Conservation (phyloP, 1,140 invertebrate species). For the Trissolcus basalis region DNA sequence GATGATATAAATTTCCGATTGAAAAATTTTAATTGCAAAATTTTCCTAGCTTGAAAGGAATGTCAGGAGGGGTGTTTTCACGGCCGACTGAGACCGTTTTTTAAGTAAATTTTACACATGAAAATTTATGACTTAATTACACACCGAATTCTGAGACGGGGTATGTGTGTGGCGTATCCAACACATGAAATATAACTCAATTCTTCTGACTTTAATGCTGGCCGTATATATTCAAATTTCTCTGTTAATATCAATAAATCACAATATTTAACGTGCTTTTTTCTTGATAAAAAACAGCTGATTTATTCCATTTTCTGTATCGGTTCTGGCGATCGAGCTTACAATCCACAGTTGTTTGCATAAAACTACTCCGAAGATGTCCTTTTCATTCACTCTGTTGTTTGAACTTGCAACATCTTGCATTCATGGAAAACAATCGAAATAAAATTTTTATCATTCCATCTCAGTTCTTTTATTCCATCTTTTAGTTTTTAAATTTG, state of each 20-base stretch:
- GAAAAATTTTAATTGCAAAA: too few species aligned
- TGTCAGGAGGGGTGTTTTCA: too few species aligned
- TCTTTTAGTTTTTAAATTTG: too few species aligned
- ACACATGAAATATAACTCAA: constrained; percentile 13
- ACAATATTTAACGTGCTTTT: constrained; percentile 8
- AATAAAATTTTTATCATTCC: too few species aligned
- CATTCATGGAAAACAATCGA: too few species aligned
- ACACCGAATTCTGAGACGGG: constrained; percentile 1
- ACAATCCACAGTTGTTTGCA: background rate
- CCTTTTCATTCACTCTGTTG: too few species aligned
- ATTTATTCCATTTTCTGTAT: background rate
- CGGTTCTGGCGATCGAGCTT: background rate
- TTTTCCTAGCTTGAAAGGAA: too few species aligned
- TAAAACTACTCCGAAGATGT: background rate
- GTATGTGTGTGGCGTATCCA: background rate
- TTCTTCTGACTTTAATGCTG: constrained; percentile 8
- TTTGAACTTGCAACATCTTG: too few species aligned
- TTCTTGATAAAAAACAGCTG: too few species aligned
- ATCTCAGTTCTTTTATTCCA: too few species aligned
- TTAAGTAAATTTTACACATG: background rate
- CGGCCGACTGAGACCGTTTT: too few species aligned
- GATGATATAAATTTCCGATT: too few species aligned
- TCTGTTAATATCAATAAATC: constrained; percentile 16
- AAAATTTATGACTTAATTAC: constrained; percentile 8
- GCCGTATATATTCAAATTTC: constrained; percentile 28